Base-by-base conservation (phyloP, 2,888 invertebrate genomes). In the Nomada fabriciana region DNA sequence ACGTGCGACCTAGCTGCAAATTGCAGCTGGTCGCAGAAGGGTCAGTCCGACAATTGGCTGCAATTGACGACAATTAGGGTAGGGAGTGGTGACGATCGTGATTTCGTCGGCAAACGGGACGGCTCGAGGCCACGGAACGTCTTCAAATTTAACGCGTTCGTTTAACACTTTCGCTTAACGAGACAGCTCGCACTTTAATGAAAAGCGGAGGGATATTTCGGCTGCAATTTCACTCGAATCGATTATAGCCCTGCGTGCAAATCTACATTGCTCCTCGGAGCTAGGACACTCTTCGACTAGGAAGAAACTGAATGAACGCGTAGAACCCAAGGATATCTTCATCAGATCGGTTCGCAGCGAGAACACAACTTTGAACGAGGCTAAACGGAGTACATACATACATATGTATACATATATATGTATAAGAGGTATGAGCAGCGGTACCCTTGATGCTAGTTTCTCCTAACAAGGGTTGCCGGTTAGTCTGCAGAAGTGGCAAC, bases 51-150 rank as follows among this genome's bases (percentile, higher is more conserved):
- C 73, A 70, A 70, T 70, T 70, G 70, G 25, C 63, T 84, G 85
- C 86, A 93, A 93, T 93, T 93, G 91, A 80, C 89, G 87, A 82
- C 91, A 93, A 93, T 93, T 93, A 91, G 89, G 91, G 89, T 82
- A 89, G 89, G 83, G 76, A 88, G 82, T 83, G 75, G 80, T 76
- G 78, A 76, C 76, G 76, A 87, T 88, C 88, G 92, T 92, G 92
- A 92, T 92, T 92, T 89, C 87, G 87, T 85, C 74, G 71, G 18
- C 53, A 61, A 63, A 67, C 69, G 65, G 52, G 61, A 80, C 59
- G 10, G 9, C 5, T 15, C 15, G 18, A 18, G 13, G 20, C 43
- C 20, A 18, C 29, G 42, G 53, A 71, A 71, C 80, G 71, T 60
- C 29, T 71, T 72, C 47, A 29, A 60, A 63, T 78, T 52, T 36